Evolutionary conservation across 2,113 vertebrate species (phyloP).

Genomic region (Zosterops borbonicus): DNA sequence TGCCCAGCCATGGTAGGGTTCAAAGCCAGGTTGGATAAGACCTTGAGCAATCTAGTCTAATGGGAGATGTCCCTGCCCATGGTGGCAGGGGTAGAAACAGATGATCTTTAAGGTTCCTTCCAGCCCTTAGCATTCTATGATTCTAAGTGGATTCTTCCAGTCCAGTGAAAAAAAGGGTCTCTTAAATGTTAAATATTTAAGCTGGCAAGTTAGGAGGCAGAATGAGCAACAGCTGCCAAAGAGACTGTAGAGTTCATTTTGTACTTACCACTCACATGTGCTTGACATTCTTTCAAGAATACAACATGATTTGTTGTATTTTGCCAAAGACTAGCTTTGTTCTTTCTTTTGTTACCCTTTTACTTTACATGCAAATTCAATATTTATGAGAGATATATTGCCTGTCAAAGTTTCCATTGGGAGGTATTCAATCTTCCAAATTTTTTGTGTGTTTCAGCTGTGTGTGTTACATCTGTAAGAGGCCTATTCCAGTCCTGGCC

Average conservation of each 20-base stretch:
- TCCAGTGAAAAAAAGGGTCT: not conserved
- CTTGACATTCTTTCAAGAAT: not conserved
- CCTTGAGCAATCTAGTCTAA: not conserved
- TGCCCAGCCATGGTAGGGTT: not conserved
- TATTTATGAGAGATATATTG: not conserved
- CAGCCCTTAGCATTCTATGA: not conserved
- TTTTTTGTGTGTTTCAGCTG: not conserved
- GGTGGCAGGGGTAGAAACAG: not conserved
- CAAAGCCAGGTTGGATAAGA: not conserved
- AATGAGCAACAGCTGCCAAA: not conserved
- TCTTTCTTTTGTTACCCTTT: not conserved
- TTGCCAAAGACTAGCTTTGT: not conserved
- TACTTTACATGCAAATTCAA: not conserved
- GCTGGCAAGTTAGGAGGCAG: not conserved
- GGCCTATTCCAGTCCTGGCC: not conserved
- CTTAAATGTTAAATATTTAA: not conserved
- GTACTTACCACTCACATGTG: not conserved
- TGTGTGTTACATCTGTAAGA: not conserved
- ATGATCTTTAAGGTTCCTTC: not conserved
- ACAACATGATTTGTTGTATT: not conserved
- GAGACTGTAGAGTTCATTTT: not conserved
- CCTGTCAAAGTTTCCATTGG: not conserved
- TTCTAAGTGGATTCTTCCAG: not conserved
- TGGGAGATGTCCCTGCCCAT: not conserved
- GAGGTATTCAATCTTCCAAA: not conserved